These are phyloP conservation scores for Listronotus oregonensis DNA, from an alignment of 1,140 invertebrate genomes.

Conservation along the genomic window DNA sequence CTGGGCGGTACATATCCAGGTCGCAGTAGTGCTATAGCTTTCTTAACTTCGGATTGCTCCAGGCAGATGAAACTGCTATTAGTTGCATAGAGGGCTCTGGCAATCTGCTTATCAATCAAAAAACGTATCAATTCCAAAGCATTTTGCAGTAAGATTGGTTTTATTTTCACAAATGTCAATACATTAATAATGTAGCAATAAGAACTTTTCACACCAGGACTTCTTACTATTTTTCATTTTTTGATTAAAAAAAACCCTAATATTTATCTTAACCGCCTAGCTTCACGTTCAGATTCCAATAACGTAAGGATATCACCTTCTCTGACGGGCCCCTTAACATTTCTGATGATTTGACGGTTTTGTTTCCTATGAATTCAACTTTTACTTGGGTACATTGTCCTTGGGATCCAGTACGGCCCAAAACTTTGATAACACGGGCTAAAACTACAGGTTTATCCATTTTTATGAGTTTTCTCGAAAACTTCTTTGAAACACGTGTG, in stretches of 20 bases:
- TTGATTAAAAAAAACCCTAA: constrained; percentile 17
- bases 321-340: constrained; percentile 98
- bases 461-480: constrained; percentile 46
- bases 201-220: not conserved
- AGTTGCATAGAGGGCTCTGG: too few relatives aligned
- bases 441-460: constrained; percentile 88
- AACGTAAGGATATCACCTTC: constrained; percentile 98
- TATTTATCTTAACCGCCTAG: constrained; percentile 87
- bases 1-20: too few relatives aligned
- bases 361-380: constrained; percentile 97
- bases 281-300: constrained; percentile 97
- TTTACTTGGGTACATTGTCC: constrained; percentile 99
- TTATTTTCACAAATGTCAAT: too few relatives aligned
- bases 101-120: too few relatives aligned
- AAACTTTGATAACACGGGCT: constrained; percentile 88
- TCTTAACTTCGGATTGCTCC: too few relatives aligned
- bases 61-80: too few relatives aligned
- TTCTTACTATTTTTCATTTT: constrained; percentile 1
- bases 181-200: too few relatives aligned
- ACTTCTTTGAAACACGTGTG: constrained; percentile 12
- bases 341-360: constrained; percentile 97
- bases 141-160: too few relatives aligned
- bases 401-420: constrained; percentile 97
- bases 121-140: too few relatives aligned
- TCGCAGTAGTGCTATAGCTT: too few relatives aligned